Conservation (phyloP, 2,113 vertebrate genomes). For the Cygnus buccinator region DNA sequence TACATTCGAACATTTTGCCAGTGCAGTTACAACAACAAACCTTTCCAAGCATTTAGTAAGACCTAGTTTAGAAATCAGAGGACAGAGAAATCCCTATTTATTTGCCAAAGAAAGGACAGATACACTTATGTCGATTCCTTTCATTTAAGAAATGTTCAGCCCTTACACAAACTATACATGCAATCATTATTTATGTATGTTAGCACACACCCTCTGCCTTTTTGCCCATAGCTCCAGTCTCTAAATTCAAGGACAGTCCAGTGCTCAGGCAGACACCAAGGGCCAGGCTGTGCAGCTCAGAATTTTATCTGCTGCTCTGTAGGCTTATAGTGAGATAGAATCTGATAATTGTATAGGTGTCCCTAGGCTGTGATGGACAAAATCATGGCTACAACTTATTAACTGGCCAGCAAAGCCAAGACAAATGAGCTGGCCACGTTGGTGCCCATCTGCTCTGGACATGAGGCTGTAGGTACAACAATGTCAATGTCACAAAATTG, state of each 20-base stretch:
- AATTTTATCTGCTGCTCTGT: background rate
- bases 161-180: background rate
- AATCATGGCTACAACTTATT: background rate
- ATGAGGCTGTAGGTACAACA: fast-evolving
- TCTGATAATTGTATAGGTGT: background rate
- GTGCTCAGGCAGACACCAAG: background rate
- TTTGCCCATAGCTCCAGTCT: background rate
- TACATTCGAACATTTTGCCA: background rate
- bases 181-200: background rate
- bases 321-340: background rate
- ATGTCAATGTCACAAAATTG: background rate
- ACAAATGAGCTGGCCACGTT: background rate
- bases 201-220: background rate
- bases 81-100: background rate
- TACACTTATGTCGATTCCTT: background rate
- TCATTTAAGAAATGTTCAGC: background rate
- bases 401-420: background rate
- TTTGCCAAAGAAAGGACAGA: background rate
- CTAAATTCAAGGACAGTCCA: background rate
- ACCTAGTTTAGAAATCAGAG: background rate
- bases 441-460: background rate
- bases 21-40: background rate
- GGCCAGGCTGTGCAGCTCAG: background rate
- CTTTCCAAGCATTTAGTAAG: background rate
- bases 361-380: background rate